phyloP scores from a whole-genome alignment of 2,888 invertebrate species.

The Cetonia aurata region DNA sequence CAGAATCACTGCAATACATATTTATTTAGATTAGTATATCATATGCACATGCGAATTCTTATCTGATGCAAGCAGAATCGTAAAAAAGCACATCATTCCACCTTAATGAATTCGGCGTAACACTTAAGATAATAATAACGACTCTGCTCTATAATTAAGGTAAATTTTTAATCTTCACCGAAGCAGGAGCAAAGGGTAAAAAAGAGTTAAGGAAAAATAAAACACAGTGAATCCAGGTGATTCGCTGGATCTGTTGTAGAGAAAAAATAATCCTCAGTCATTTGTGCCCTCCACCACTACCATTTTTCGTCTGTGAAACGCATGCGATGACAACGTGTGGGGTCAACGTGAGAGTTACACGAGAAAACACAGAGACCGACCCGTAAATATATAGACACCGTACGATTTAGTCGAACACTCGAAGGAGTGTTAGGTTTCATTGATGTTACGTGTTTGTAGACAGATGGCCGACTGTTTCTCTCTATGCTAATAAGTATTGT shows the following conservation, averaged over 20 bases:
- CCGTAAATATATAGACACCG: constrained; percentile 46
- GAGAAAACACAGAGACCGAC: constrained; percentile 38
- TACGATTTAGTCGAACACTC: constrained; percentile 53
- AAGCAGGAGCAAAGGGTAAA: neutral
- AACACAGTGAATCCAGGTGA: constrained; percentile 11
- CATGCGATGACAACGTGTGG: constrained; percentile 49
- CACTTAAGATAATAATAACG: constrained; percentile 17
- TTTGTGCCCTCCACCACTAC: constrained; percentile 26
- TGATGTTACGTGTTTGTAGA: constrained; percentile 48
- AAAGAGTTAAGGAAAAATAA: neutral
- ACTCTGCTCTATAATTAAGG: constrained; percentile 26
- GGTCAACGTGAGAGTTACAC: constrained; percentile 45
- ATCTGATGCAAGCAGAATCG: neutral
- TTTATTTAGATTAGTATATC: too few relatives aligned
- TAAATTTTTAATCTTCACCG: constrained; percentile 24
- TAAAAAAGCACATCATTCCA: constrained; percentile 9
- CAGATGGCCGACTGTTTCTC: constrained; percentile 45
- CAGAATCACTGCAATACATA: too few relatives aligned
- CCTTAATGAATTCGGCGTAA: constrained; percentile 20
- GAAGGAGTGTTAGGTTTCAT: constrained; percentile 51
- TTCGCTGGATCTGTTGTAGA: constrained; percentile 12
- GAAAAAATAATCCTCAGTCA: constrained; percentile 20
- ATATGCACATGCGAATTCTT: too few relatives aligned
- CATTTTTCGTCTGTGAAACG: constrained; percentile 29
- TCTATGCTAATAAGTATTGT: constrained; percentile 50